These are phyloP conservation scores for Parapristionchus giblindavisi DNA, from an alignment of 2,888 invertebrate species.

Conservation along the genomic window DNA sequence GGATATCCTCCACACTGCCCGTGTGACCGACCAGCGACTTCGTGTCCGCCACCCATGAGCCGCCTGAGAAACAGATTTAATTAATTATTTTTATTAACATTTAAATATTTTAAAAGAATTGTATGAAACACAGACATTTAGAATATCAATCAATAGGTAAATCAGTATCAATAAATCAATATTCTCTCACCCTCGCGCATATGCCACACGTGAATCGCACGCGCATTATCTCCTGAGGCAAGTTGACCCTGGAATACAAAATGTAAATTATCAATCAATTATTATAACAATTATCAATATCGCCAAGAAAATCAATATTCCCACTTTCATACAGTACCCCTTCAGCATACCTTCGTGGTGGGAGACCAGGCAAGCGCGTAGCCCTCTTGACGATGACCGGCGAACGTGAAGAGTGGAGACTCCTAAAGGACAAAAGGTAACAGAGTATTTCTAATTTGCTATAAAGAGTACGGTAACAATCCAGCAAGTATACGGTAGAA, in stretches of 20 bases:
- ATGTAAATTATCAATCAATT: not conserved
- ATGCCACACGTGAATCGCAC: conserved; percentile 92
- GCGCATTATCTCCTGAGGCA: conserved; percentile 91
- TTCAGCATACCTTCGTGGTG: conserved; percentile 77
- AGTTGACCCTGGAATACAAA: conserved; percentile 76
- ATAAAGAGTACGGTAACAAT: not conserved
- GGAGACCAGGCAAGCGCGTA: conserved; percentile 93
- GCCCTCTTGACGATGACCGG: conserved; percentile 91
- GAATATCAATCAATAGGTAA: not conserved
- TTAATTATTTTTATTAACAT: conserved; percentile 82
- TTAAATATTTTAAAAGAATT: not conserved
- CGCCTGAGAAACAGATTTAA: conserved; percentile 82
- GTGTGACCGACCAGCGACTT: conserved; percentile 86
- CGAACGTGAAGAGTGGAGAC: conserved; percentile 84
- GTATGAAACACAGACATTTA: not conserved
- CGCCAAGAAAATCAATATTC: conserved; percentile 21
- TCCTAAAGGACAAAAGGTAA: conserved; percentile 48
- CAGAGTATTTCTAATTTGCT: not conserved
- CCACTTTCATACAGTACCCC: not conserved
- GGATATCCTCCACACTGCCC: conserved; percentile 90
- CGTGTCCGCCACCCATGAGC: conserved; percentile 88
- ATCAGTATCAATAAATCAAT: not conserved
- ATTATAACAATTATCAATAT: not conserved
- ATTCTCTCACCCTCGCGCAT: conserved; percentile 78
- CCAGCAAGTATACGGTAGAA: conserved; percentile 40